phyloP scores from a whole-genome alignment of 1,140 invertebrate genomes.

The Listronotus oregonensis region DNA sequence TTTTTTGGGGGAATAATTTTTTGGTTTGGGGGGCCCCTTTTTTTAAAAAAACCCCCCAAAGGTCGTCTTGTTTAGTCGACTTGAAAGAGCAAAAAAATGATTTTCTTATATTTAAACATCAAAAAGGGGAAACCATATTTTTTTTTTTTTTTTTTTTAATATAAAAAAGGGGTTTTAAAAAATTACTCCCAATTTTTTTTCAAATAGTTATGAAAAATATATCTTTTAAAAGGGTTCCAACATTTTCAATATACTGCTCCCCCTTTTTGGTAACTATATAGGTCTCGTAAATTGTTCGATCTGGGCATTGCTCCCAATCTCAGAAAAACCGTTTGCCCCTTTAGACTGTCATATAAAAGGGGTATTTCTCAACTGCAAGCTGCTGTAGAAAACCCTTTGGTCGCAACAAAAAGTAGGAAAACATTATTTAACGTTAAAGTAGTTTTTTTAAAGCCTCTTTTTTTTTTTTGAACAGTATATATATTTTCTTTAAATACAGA shows the following conservation, averaged over 20 bases:
- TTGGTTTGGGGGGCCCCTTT: conserved; percentile 38
- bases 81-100: conserved; percentile 46
- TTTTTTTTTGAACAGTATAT: no score
- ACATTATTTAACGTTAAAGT: no score
- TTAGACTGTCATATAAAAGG: conserved; percentile 47
- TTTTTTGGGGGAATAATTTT: conserved; percentile 41
- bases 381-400: conserved; percentile 46
- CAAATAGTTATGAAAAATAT: conserved; percentile 63
- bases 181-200: conserved; percentile 55
- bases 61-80: conserved; percentile 42
- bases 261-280: conserved; percentile 46
- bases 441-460: no score
- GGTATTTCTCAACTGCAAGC: conserved; percentile 44
- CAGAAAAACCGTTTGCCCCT: conserved; percentile 44
- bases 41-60: conserved; percentile 44
- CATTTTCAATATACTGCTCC: conserved; percentile 65
- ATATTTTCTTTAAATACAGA: no score
- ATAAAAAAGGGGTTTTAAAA: no score
- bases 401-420: conserved; percentile 44
- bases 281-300: conserved; percentile 48
- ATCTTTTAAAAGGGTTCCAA: conserved; percentile 64
- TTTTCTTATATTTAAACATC: no score
- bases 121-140: no score
- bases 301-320: conserved; percentile 44
- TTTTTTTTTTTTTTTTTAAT: no score